Conservation (phyloP, 2,113 vertebrate genomes). For the Myodes glareolus region DNA sequence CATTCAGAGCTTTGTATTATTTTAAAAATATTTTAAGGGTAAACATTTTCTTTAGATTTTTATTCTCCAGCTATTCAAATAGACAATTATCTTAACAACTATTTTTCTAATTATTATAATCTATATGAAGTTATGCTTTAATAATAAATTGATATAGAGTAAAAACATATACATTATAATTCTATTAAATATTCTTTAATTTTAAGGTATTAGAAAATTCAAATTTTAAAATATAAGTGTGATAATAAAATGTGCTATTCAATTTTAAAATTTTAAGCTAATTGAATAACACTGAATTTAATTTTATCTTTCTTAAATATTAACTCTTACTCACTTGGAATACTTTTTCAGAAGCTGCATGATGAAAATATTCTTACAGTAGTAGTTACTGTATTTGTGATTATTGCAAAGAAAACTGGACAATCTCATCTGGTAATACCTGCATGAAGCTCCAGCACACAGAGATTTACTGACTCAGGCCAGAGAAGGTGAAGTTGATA, state of each 20-base stretch:
- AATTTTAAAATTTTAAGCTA: constrained; percentile 29
- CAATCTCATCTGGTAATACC: neutral
- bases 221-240: neutral
- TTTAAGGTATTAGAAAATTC: neutral
- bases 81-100: neutral
- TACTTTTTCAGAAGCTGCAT: neutral
- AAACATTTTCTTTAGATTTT: constrained; percentile 18
- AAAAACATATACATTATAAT: neutral
- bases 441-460: neutral
- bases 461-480: neutral
- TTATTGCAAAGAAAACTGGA: neutral
- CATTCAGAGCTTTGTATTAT: neutral
- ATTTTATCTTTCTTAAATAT: constrained; percentile 1
- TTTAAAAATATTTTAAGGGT: constrained; percentile 20
- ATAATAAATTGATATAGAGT: neutral
- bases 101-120: constrained; percentile 11
- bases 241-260: neutral
- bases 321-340: constrained; percentile 24
- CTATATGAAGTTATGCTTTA: constrained; percentile 2
- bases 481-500: neutral
- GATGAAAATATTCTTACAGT: neutral
- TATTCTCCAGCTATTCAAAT: neutral
- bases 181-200: constrained; percentile 12
- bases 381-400: neutral
- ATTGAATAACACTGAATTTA: constrained; percentile 14